A percentile compares a stretch with the other conserved stretches of the same genome.
phyloP scores from a whole-genome alignment of 2,113 vertebrate genomes.

The Climacteris rufus region DNA sequence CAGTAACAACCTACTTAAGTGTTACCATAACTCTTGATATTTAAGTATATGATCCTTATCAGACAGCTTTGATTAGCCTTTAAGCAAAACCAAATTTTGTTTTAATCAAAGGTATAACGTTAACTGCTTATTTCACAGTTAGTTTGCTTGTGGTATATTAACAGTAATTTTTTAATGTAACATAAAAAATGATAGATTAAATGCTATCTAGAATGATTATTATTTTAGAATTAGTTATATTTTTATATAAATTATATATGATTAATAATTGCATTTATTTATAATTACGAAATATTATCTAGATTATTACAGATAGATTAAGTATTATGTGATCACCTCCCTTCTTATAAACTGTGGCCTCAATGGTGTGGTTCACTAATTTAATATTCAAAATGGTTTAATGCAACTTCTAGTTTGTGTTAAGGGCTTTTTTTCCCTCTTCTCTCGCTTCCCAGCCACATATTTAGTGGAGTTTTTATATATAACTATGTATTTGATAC shows the following conservation, averaged over 20 bases:
- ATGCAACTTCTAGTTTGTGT: not conserved
- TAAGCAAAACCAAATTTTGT: not conserved
- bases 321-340: not conserved
- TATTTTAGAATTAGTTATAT: not conserved
- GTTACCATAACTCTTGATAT: not conserved
- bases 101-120: not conserved
- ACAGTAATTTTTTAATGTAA: not conserved
- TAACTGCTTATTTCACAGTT: not conserved
- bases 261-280: not conserved
- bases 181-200: not conserved
- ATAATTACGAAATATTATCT: not conserved
- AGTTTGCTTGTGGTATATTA: not conserved
- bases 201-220: not conserved
- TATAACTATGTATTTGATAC: not conserved
- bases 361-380: not conserved
- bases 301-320: not conserved
- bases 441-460: not conserved
- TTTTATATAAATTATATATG: not conserved
- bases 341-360: not conserved
- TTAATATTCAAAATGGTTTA: not conserved
- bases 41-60: not conserved
- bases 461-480: not conserved
- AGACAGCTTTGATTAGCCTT: not conserved
- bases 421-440: fast-evolving
- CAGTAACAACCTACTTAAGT: not conserved